Conservation (phyloP, 2,888 invertebrate species). For the Chaitophorus viminalis region DNA sequence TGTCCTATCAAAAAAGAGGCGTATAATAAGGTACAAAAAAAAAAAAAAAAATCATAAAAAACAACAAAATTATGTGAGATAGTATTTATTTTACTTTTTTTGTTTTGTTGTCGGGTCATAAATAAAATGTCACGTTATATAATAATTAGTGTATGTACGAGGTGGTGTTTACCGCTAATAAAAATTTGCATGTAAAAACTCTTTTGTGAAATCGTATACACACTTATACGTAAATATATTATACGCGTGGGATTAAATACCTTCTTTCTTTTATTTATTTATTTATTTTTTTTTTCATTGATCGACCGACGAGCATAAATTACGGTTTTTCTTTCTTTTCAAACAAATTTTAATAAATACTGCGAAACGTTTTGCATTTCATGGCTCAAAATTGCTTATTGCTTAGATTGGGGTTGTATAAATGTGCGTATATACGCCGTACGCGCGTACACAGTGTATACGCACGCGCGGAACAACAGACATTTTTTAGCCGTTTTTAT, state of each 20-base stretch:
- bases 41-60: neutral
- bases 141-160: neutral
- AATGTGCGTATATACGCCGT: neutral
- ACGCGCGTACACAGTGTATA: neutral
- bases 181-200: neutral
- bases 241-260: neutral
- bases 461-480: neutral
- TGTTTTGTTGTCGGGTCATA: neutral
- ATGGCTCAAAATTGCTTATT: neutral
- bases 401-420: neutral
- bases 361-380: neutral
- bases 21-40: neutral
- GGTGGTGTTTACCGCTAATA: neutral
- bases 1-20: no score
- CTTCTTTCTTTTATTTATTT: neutral
- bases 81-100: constrained; percentile 2
- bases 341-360: neutral
- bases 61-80: neutral
- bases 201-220: neutral
- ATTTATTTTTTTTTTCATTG: neutral
- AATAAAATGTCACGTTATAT: constrained; percentile 35
- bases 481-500: neutral
- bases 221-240: no score
- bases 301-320: neutral
- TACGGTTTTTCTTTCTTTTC: neutral